Percentiles rank a stretch among this genome's conserved stretches.
phyloP scores from a whole-genome alignment of 1,140 invertebrate species.

The Neodiprion virginianus region DNA sequence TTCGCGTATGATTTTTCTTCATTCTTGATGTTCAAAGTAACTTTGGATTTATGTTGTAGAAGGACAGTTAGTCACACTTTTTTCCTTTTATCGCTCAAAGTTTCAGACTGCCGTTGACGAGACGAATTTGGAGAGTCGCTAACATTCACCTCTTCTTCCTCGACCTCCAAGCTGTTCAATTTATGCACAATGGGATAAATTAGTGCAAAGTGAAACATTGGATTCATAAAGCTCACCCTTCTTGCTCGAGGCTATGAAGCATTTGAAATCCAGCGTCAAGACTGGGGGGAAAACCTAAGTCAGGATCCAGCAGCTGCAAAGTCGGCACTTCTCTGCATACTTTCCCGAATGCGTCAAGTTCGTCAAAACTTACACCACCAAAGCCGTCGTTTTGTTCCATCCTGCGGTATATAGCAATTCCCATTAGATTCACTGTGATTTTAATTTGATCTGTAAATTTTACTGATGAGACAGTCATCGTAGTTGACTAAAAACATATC shows the following conservation, averaged over 20 bases:
- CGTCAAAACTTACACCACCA: slow-evolving; percentile 54
- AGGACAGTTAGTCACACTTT: not conserved
- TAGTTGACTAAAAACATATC: too few species aligned
- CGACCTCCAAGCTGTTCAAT: slow-evolving; percentile 53
- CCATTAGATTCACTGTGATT: not conserved
- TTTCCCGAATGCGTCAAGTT: slow-evolving; percentile 55
- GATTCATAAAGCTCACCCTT: slow-evolving; percentile 48
- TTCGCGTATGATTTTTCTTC: not conserved
- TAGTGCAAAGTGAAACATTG: slow-evolving; percentile 16
- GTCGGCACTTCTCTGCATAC: slow-evolving; percentile 57
- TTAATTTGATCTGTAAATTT: slow-evolving; percentile 6
- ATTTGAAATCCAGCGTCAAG: slow-evolving; percentile 64
- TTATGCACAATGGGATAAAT: slow-evolving; percentile 26
- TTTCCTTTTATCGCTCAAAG: not conserved
- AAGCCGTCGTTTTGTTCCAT: slow-evolving; percentile 55
- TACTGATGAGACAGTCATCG: not conserved
- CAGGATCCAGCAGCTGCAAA: slow-evolving; percentile 58
- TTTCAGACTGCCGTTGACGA: not conserved
- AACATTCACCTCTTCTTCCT: slow-evolving; percentile 51
- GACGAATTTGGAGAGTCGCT: slow-evolving; percentile 42
- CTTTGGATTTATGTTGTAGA: too few species aligned
- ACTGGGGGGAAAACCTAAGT: slow-evolving; percentile 59
- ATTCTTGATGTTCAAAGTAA: not conserved
- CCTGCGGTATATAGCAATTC: slow-evolving; percentile 36
- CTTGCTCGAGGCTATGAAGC: slow-evolving; percentile 61